Evolutionary conservation across 2,888 invertebrate species (phyloP).

Genomic region (Leptopilina myrica): DNA sequence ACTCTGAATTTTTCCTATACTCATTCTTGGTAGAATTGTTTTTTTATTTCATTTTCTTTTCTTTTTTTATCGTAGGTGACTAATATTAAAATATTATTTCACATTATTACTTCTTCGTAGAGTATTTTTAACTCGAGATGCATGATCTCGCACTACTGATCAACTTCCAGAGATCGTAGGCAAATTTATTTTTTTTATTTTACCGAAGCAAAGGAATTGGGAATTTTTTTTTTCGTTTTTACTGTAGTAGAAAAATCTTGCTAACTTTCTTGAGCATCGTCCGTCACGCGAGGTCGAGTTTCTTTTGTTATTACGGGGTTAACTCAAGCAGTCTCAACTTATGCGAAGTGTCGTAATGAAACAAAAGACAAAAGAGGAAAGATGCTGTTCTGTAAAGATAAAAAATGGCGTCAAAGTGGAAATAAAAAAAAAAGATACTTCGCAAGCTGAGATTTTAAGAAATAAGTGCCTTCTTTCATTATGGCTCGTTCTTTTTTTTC

Average conservation of each 20-base stretch:
- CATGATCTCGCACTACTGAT: background rate
- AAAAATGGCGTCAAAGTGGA: constrained; percentile 9
- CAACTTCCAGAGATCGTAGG: too few species aligned
- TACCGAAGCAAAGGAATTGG: too few species aligned
- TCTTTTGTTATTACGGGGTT: constrained; percentile 10
- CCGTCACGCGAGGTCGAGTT: constrained; percentile 9
- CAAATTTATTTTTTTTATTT: too few species aligned
- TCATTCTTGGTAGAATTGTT: too few species aligned
- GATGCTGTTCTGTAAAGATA: background rate
- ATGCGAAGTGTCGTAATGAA: constrained; percentile 20
- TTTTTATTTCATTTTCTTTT: too few species aligned
- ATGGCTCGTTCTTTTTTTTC: background rate
- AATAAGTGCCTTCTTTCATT: constrained; percentile 10
- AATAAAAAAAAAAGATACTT: background rate
- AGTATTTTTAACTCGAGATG: background rate
- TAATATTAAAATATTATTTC: too few species aligned
- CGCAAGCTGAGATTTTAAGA: background rate
- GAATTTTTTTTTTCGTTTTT: background rate
- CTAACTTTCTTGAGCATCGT: constrained; percentile 10
- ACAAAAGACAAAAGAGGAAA: constrained; percentile 1
- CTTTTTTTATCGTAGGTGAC: too few species aligned
- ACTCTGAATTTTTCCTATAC: too few species aligned
- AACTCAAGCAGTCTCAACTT: background rate
- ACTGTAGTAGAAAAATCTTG: background rate
- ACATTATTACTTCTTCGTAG: background rate